Base-by-base conservation (phyloP, 2,113 vertebrate genomes). In the Hipposideros armiger region DNA sequence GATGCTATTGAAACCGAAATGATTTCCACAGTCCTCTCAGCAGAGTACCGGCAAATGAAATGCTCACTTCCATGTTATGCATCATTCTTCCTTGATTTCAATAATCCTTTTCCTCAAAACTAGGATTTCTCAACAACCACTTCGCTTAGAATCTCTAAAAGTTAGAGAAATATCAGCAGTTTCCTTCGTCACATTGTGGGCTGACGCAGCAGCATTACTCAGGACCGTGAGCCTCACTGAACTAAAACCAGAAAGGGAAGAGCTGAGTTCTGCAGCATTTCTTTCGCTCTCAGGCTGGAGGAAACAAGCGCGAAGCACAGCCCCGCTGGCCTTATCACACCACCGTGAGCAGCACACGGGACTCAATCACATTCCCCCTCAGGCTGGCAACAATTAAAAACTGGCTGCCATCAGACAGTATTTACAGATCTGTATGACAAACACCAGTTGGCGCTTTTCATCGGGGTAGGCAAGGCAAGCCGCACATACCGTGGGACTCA, bases 21-120 rank as follows among this genome's bases (percentile, higher is more conserved):
- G 72, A 0, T 30, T 78, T 16, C n/a, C 26, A 32, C 1, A 3
- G 4, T 56, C 22, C 22, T 16, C 19, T 93, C 11, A 16, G 11
- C 4, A 73, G 66, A 66, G 76, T 54, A 5, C 3, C 15, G 16
- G 47, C 28, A 87, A 42, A 56, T 30, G 2, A 77, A 73, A 88
- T 14, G 5, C 2, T 58, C 15, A 28, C 20, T 70, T 91, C 15
- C 2, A 64, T 10, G 4, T 32, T 58, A 28, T 16, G 22, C 8
- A 50, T n/a, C 47, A 78, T 64, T 91, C 45, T 50, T 90, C 14
- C 54, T 92, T 50, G 52, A 89, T 97, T 70, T 87, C n/a, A 67
- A 14, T 72, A 20, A 56, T 80, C 36, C 36, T 32, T 69, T 78
- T 22, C 45, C 20, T 66, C 11, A 36, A 88, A 87, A 24, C 4